Evolutionary conservation across 2,888 invertebrate genomes (phyloP).

Genomic region (Drosophila meridiana): DNA sequence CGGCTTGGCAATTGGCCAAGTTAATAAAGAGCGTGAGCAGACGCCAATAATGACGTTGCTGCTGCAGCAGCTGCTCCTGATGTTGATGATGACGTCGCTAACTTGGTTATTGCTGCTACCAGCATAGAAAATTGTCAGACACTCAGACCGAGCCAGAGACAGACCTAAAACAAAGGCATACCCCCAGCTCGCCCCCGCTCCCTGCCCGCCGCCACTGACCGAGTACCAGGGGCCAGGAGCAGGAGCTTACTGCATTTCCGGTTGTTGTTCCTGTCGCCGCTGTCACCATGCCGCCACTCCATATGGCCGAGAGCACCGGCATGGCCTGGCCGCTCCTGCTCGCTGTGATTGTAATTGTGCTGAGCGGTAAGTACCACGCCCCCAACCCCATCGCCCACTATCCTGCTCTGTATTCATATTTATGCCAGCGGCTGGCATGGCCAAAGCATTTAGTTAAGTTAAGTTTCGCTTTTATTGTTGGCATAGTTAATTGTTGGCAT

Average conservation of each 20-base stretch:
- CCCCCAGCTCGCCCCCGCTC: slow-evolving; percentile 1
- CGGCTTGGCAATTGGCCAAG: slow-evolving; percentile 81
- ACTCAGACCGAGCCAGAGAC: slow-evolving; percentile 11
- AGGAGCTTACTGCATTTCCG: slow-evolving; percentile 73
- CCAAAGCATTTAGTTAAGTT: slow-evolving; percentile 47
- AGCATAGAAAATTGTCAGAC: slow-evolving; percentile 55
- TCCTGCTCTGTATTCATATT: slow-evolving; percentile 26
- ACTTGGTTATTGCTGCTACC: slow-evolving; percentile 77
- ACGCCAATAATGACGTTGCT: slow-evolving; percentile 69
- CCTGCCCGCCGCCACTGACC: background rate
- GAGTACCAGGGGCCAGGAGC: slow-evolving; percentile 11
- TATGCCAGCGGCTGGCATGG: slow-evolving; percentile 36
- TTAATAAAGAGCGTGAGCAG: slow-evolving; percentile 62
- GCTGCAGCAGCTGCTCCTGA: slow-evolving; percentile 61
- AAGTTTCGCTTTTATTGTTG: slow-evolving; percentile 66
- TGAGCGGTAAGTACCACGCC: slow-evolving; percentile 78
- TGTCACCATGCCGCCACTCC: slow-evolving; percentile 53
- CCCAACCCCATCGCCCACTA: background rate
- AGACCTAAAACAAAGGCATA: slow-evolving; percentile 35
- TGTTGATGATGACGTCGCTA: slow-evolving; percentile 74
- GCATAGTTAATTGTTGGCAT: slow-evolving; percentile 74
- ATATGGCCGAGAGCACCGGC: slow-evolving; percentile 67
- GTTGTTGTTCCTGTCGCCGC: slow-evolving; percentile 68
- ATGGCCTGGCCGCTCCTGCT: slow-evolving; percentile 73
- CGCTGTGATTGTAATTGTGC: slow-evolving; percentile 74